A percentile compares a stretch with the other conserved stretches of the same genome.
These are phyloP conservation scores for Eurois occulta DNA, from an alignment of 2,888 invertebrate species.

Conservation along the genomic window DNA sequence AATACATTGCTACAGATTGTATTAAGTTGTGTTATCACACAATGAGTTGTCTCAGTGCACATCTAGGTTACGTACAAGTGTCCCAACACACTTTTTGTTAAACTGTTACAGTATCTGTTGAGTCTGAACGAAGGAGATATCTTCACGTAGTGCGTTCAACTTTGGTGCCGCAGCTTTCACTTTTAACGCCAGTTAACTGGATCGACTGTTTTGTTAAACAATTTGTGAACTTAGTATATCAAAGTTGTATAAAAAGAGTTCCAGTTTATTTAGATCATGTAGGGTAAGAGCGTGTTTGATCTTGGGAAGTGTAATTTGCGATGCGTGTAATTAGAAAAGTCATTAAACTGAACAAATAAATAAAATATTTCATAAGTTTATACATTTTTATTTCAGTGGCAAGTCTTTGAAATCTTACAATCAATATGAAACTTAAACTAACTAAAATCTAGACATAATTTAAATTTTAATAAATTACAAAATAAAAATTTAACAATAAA, in stretches of 20 bases:
- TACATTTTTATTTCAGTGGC: conserved; percentile 71
- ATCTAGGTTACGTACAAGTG: conserved; percentile 74
- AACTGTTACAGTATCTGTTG: conserved; percentile 68
- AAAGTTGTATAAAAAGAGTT: not conserved
- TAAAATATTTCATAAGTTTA: not conserved
- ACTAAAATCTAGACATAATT: conserved; percentile 60
- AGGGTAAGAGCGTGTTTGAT: not conserved
- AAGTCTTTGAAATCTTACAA: conserved; percentile 75
- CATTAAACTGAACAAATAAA: not conserved
- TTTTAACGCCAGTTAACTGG: conserved; percentile 74
- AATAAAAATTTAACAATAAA: conserved; percentile 73
- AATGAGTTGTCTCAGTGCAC: conserved; percentile 71
- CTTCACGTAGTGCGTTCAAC: conserved; percentile 78
- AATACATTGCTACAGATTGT: conserved; percentile 62
- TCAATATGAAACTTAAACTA: conserved; percentile 56
- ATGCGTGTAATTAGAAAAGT: not conserved
- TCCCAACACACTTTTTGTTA: conserved; percentile 73
- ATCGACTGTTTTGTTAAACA: conserved; percentile 49
- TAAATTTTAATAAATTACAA: conserved; percentile 70
- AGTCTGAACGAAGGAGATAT: conserved; percentile 70
- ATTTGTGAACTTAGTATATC: conserved; percentile 22
- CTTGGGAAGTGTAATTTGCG: no score
- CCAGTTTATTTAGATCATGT: not conserved
- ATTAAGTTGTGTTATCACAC: conserved; percentile 63
- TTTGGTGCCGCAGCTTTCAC: conserved; percentile 81